A percentile compares a stretch with the other conserved stretches of the same genome.
These are phyloP conservation scores for Petrocephalus microphthalmus DNA, from an alignment of 2,113 vertebrate species.

Conservation along the genomic window DNA sequence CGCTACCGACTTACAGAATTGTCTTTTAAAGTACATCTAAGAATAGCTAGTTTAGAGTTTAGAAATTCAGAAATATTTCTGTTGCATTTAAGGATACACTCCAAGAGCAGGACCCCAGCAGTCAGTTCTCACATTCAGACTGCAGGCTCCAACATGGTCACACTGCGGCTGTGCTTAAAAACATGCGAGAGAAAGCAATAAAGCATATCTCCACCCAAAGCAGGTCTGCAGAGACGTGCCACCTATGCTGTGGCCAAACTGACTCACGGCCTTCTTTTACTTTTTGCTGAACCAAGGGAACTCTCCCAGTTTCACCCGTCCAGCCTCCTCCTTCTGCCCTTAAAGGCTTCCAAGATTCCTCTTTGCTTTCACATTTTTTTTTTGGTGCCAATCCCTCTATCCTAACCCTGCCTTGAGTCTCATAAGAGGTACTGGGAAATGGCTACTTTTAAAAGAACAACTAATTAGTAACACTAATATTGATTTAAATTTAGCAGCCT, in stretches of 20 bases:
- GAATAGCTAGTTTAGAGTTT: background rate
- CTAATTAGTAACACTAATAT: conserved; percentile 3
- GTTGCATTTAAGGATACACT: background rate
- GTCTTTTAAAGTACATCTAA: background rate
- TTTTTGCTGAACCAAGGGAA: background rate
- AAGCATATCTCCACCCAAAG: background rate
- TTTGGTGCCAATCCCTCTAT: background rate
- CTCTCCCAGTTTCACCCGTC: background rate
- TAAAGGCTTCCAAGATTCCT: background rate
- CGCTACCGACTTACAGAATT: background rate
- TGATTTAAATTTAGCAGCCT: background rate
- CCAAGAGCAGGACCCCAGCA: background rate
- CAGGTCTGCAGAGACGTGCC: background rate
- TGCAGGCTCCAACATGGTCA: background rate
- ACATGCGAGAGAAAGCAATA: background rate
- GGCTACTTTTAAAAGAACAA: background rate
- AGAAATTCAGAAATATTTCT: background rate
- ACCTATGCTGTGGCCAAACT: background rate
- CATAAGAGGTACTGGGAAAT: background rate
- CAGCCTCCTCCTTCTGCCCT: background rate
- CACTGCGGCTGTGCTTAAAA: background rate
- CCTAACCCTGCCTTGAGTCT: background rate
- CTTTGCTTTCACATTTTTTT: background rate
- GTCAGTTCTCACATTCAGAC: background rate
- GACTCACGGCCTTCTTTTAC: background rate